A percentile compares a stretch with the other conserved stretches of the same genome.
Conservation (phyloP, 92 coral and sea anemone species). For the Porites evermanni region DNA sequence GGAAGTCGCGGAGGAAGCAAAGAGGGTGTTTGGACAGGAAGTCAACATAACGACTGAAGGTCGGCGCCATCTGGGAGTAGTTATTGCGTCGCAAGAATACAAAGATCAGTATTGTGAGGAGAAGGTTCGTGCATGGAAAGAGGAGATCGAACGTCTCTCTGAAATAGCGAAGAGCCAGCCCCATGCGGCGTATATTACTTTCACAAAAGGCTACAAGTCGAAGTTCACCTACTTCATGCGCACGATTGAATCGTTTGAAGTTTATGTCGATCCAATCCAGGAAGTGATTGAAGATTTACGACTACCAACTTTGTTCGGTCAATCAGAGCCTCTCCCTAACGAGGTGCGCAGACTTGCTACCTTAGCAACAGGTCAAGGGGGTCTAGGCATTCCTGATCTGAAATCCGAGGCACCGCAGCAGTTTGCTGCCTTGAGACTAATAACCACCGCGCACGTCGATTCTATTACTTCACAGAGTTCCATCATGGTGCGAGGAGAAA, state of each 20-base stretch:
- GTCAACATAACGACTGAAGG: conserved; percentile 37
- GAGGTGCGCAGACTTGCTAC: conserved; percentile 12
- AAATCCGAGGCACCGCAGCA: no score
- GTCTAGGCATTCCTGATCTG: no score
- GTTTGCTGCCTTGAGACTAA: no score
- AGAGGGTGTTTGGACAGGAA: conserved; percentile 30
- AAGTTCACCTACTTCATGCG: conserved; percentile 54
- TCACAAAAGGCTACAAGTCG: conserved; percentile 39
- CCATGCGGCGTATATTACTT: conserved; percentile 37
- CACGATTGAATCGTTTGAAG: conserved; percentile 57
- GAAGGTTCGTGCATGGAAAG: conserved; percentile 35
- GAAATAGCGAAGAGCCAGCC: conserved; percentile 48
- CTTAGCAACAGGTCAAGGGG: no score
- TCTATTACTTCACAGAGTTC: no score
- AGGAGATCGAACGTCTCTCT: conserved; percentile 20
- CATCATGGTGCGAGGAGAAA: no score
- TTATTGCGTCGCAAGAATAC: conserved; percentile 41
- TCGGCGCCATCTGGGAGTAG: conserved; percentile 28
- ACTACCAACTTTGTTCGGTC: conserved; percentile 4
- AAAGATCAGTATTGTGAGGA: conserved; percentile 52
- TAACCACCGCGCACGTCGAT: no score
- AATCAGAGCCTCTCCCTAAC: conserved; percentile 53
- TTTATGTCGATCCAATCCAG: conserved; percentile 44
- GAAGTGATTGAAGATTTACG: no score
- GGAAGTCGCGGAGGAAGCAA: conserved; percentile 25